A percentile compares a stretch with the other conserved stretches of the same genome.
Evolutionary conservation across 1,140 invertebrate species (phyloP).

Genomic region (Geopemphigus sp.): DNA sequence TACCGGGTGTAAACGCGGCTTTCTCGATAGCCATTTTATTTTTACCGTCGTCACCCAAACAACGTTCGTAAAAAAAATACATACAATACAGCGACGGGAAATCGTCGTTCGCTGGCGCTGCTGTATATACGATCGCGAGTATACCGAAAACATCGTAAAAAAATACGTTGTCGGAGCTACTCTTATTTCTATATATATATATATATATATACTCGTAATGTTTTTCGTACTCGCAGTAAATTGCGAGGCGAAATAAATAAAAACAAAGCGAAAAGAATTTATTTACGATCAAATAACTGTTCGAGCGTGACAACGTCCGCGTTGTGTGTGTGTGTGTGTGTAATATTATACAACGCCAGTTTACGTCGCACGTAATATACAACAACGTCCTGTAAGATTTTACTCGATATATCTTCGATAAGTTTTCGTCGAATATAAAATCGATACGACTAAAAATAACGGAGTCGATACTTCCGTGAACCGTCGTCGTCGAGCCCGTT

Average conservation of each 20-base stretch:
- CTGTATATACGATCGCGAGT: background rate
- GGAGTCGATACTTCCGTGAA: no score
- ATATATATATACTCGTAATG: no score
- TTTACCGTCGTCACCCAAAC: background rate
- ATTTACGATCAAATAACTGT: background rate
- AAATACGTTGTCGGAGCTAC: no score
- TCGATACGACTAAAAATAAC: background rate
- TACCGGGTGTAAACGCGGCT: background rate
- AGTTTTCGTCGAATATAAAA: background rate
- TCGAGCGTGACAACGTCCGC: background rate
- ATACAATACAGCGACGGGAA: background rate
- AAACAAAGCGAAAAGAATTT: no score
- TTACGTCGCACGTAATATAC: no score
- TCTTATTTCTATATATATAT: no score
- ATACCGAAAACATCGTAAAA: no score
- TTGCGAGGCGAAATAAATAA: no score
- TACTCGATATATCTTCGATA: background rate
- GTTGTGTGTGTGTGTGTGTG: no score
- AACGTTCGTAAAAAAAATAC: background rate
- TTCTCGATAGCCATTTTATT: constrained; percentile 31
- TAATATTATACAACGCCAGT: no score
- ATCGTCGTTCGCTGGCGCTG: background rate
- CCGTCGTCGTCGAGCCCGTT: no score
- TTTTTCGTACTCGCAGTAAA: no score
- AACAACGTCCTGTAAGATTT: background rate